These are phyloP conservation scores for Epinotia bilunana DNA, from an alignment of 2,888 invertebrate species.

Conservation along the genomic window DNA sequence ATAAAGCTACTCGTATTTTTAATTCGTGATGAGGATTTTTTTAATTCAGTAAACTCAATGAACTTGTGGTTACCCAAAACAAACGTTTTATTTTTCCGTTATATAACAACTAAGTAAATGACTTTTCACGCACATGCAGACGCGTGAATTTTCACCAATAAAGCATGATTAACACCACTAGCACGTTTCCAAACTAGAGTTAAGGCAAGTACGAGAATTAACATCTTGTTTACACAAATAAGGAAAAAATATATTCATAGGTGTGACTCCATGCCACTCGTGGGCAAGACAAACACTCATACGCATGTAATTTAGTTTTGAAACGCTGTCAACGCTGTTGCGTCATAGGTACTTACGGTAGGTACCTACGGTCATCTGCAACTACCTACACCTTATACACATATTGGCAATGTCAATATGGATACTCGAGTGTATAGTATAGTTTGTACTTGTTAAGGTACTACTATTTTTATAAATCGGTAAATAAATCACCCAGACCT, in stretches of 20 bases:
- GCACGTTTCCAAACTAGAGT: constrained; percentile 13
- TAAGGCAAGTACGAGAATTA: constrained; percentile 46
- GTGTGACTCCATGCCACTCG: constrained; percentile 54
- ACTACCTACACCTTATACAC: background rate
- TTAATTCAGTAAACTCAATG: no score
- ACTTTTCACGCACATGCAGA: no score
- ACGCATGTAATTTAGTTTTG: constrained; percentile 47
- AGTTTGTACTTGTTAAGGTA: background rate
- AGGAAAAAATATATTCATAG: constrained; percentile 51
- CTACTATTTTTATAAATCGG: no score
- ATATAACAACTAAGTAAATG: no score
- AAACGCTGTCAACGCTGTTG: constrained; percentile 37
- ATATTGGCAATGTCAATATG: constrained; percentile 39
- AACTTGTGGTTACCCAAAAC: no score
- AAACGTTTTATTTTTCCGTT: no score
- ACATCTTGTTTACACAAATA: constrained; percentile 61
- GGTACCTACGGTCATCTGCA: background rate
- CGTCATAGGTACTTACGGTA: constrained; percentile 42
- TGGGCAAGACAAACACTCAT: constrained; percentile 45
- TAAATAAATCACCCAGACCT: no score
- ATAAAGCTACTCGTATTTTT: no score
- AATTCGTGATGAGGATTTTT: no score
- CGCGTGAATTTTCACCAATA: background rate
- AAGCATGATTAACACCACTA: background rate
- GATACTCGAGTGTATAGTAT: background rate